phyloP scores from a whole-genome alignment of 2,113 vertebrate genomes.

The Atrichornis clamosus region DNA sequence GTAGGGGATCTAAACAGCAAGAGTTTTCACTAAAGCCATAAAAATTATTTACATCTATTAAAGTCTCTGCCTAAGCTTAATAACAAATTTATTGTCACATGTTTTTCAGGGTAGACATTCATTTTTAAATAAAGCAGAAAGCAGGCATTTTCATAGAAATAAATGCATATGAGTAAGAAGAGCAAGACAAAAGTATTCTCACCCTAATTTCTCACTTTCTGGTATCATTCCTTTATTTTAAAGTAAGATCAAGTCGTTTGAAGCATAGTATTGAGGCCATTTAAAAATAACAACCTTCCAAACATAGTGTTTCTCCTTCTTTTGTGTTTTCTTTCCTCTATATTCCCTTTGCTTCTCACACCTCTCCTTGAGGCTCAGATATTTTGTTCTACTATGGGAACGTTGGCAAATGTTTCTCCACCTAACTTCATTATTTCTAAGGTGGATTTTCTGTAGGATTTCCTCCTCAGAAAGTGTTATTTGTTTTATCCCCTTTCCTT shows the following conservation, averaged over 20 bases:
- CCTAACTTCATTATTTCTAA: neutral
- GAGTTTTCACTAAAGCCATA: slow-evolving; percentile 24
- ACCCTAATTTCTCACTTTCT: neutral
- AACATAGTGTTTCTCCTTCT: neutral
- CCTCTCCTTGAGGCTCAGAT: neutral
- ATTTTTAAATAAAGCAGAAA: neutral
- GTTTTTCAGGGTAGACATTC: neutral
- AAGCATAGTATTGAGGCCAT: neutral
- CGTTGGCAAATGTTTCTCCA: neutral
- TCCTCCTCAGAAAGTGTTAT: neutral
- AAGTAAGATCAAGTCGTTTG: neutral
- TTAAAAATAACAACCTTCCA: neutral
- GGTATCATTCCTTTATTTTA: neutral
- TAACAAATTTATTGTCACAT: neutral
- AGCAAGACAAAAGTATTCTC: neutral
- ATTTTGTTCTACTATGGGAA: neutral
- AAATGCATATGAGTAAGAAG: neutral
- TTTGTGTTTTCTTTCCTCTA: neutral
- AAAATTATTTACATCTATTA: slow-evolving; percentile 2
- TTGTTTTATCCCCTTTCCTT: neutral
- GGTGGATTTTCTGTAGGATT: neutral
- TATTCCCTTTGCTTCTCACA: neutral
- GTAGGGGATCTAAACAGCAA: slow-evolving; percentile 59
- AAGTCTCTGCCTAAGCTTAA: neutral
- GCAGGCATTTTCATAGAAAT: neutral